Evolutionary conservation across 1,140 invertebrate species (phyloP), one percentile per base, ranked within the genome.

Genomic region (Akabosia matsudoensis): DNA sequence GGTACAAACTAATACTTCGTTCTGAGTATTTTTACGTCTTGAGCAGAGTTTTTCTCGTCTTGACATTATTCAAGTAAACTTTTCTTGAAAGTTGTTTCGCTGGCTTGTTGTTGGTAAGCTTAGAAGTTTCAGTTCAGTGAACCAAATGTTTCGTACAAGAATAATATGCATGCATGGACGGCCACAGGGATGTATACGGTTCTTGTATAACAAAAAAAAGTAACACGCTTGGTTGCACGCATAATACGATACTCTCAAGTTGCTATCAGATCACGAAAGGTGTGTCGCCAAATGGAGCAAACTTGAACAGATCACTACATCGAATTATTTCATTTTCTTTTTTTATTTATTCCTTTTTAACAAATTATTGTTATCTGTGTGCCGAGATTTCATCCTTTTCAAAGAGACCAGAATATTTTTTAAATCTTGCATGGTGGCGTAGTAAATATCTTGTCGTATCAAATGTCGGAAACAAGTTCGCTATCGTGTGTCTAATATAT

Each of bases 401-500:
- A n/a, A n/a, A 56, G 24, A 30, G 24, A 24, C 7, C 3, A 31
- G 30, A 67, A 67, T 67, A 67, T 30, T 67, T 67, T 67, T 7
- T 67, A 28, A 7, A 67, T 67, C 61, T 28, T 67, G n/a, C 26
- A 30, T 30, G 61, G 61, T 67, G 61, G 61, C 61, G 31, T 7
- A 67, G 24, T 67, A 67, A 67, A 67, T 67, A 30, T 67, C 61
- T 16, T 67, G 61, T 67, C 61, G 61, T 67, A 67, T 67, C 61
- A 67, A 67, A 67, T 67, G 61, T 67, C 61, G 61, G 61, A 67
- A 30, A 67, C 61, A 67, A 67, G 61, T 31, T 67, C 24, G 28
- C 30, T 22, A 67, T 67, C 24, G 28, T 16, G 28, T 67, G 1
- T 13, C 30, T 4, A 13, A 28, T 67, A 13, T 30, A 67, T 10